Evolutionary conservation across 2,888 invertebrate species (phyloP), one percentile per base, ranked within the genome.

Genomic region (Caenorhabditis sp.): DNA sequence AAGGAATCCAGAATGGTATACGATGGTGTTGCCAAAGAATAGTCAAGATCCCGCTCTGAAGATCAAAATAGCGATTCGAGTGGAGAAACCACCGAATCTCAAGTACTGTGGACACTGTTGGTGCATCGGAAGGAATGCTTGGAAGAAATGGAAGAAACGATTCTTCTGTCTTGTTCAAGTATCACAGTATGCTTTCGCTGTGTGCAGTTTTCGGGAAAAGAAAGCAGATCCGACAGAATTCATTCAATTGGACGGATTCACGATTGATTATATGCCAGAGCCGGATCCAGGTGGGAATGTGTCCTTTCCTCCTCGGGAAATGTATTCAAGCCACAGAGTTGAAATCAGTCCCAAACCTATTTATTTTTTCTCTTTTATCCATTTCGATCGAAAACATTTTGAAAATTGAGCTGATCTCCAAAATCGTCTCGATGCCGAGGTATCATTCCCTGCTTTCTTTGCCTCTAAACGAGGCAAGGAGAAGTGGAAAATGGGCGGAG

Each of bases 61-160:
- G 91, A 98, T 99, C 91, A 98, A 97, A 94, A 97, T 99, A 85
- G 97, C 97, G 19, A 97, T 98, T 74, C 82, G 86, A 86, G 97
- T 99, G 95, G 99, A 99, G 93, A 98, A 98, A 93, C 99, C 99
- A 14, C 94, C 97, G 86, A 99, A 99, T 93, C 96, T 99, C 96
- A 99, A 99, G 93, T 98, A 99, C 93, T 98, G 98, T 93, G 97
- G 97, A 95, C 93, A 93, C 85, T 92, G 93, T 88, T 94, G 93
- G 91, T 93, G 93, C 64, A 89, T 93, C 70, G 94, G 99, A 66
- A 97, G 98, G 94, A 95, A 95, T 82, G 97, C 98, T 1, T 99
- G 99, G 98, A 97, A 98, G 92, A 99, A 98, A 93, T 99, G 98
- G 98, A 99, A 99, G 94, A 96, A 96, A 92, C 94, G 99, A 77